Evolutionary conservation across 2,113 vertebrate species (phyloP), one percentile per base, ranked within the genome.

Genomic region (Gambusia holbrooki): DNA sequence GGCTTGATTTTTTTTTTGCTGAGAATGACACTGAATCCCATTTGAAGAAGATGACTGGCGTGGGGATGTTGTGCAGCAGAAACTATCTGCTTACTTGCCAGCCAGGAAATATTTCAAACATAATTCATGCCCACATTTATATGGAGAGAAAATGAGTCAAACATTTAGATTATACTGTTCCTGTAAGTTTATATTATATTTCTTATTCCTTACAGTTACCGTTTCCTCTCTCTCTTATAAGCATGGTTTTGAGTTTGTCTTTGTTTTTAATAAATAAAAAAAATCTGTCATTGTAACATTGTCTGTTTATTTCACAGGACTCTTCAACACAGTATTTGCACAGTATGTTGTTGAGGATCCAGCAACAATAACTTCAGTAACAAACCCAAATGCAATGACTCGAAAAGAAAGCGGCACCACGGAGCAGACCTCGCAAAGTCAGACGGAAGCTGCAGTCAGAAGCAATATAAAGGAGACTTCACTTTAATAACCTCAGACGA

Each of bases 261-360:
- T 37, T 48, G 4, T 5, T 48, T 19, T 19, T 19, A 19, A 48
- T 48, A 1, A 27, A 27, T 35, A 9, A 48, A 48, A 48, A 48
- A 45, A 76, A 29, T 78, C 10, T 62, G 25, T 54, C 45, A 66
- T n/a, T 67, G 27, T 77, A 32, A 74, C 62, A 66, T 72, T 54
- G 29, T 54, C 79, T 77, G 22, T 37, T 45, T 40, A 3, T 64
- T 12, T 86, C 87, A 6, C 89, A 97, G 96, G 67, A 42, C 72
- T 82, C 60, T 83, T 11, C 63, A 92, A 94, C 62, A 94, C 91
- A 11, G 79, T 84, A 51, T 95, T 93, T 45, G 22, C 93, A 69
- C 94, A 92, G 30, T 96, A 96, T 0, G 74, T 93, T 33, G 84
- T 83, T 5, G 92, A 91, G 74, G 90, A 91, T 79, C 84, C 85